Conservation (phyloP, 2,113 vertebrate genomes). For the Lasiurus cinereus region DNA sequence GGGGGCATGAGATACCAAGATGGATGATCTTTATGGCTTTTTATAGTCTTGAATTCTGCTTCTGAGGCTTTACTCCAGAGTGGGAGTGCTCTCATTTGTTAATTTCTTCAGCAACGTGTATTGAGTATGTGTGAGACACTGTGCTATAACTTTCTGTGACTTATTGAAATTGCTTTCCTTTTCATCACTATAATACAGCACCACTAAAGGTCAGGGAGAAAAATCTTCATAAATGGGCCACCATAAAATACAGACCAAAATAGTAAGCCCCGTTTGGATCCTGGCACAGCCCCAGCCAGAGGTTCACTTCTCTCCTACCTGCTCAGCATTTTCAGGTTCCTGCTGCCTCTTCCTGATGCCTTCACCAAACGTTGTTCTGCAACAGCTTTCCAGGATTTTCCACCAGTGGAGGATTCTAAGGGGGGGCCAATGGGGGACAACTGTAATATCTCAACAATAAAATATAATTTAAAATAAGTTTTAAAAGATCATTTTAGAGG, state of each 20-base stretch:
- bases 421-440: too few relatives aligned
- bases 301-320: neutral
- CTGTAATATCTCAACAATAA: too few relatives aligned
- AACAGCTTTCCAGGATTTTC: neutral
- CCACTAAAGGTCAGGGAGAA: conserved; percentile 63
- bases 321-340: neutral
- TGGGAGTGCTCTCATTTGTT: neutral
- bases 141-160: conserved; percentile 22
- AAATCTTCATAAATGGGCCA: conserved; percentile 14
- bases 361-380: neutral
- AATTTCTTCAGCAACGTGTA: conserved; percentile 5
- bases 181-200: conserved; percentile 32
- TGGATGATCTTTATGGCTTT: neutral
- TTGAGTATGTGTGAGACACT: neutral
- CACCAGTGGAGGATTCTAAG: neutral
- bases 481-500: conserved; percentile 11
- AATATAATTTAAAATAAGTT: neutral
- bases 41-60: conserved; percentile 6
- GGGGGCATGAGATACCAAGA: neutral
- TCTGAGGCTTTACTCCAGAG: neutral
- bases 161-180: conserved; percentile 63
- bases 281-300: neutral
- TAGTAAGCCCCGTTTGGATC: neutral
- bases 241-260: conserved; percentile 53
- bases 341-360: neutral